Evolutionary conservation across 2,888 invertebrate genomes (phyloP), one percentile per base, ranked within the genome.

Genomic region (Pteria penguin): DNA sequence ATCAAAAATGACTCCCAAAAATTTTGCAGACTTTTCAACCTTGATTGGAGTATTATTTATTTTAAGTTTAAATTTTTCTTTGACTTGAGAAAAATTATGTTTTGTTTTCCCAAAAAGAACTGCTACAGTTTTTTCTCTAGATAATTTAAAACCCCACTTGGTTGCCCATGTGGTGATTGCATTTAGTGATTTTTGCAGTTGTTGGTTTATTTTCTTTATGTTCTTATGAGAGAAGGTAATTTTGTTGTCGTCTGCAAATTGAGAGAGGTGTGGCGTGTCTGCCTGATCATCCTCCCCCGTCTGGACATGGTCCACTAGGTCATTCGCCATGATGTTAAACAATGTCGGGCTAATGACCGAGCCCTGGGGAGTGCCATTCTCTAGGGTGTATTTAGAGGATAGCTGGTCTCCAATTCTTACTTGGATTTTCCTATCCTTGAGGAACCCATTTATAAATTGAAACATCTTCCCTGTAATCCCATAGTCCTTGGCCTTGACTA

Each of bases 381-480:
- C 68, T n/a, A 68, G 33, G 1, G 1, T 2, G 8, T 31, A 31
- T 4, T n/a, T 4, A 2, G 27, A 18, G 18, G 68, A 57, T 22
- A n/a, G 18, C 4, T 57, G 14, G 4, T 57, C 45, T 22, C 26
- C 22, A 18, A 68, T 4, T 57, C 4, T 29, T 2, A 68, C 68
- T 68, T 68, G 29, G 22, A 32, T 57, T 68, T 58, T 55, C 18
- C 68, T 57, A 22, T 68, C 27, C 24, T 14, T 31, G 31, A 55
- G n/a, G 11, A 68, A 68, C 2, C 31, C 18, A 14, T 22, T 33
- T 1, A 58, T 68, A 22, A 32, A 58, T 1, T 27, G 27, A 14
- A 22, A 14, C 2, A 68, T 57, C 14, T 57, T 57, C 1, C 68
- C 57, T 18, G 58, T 57, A 11, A 58, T 68, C 1, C 57, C 31